Conservation (phyloP, 2,797 vertebrate species). For the Eurystomus glaucurus region DNA sequence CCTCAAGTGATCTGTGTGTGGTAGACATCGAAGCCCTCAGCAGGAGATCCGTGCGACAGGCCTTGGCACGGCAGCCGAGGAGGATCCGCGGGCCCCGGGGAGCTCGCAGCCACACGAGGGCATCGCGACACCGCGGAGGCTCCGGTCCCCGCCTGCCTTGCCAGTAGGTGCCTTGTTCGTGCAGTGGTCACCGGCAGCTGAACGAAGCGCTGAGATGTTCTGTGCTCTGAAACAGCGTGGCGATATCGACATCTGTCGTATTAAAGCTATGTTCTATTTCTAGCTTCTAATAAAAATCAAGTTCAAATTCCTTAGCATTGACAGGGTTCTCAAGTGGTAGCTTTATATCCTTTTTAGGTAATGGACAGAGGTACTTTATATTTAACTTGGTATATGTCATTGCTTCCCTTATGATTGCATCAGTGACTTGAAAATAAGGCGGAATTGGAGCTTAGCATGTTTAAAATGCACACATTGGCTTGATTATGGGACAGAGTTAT, state of each 20-base stretch:
- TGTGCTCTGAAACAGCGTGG: fast-evolving
- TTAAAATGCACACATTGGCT: background rate
- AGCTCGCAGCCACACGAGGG: background rate
- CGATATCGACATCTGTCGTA: background rate
- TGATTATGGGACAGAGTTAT: fast-evolving
- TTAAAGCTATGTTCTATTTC: background rate
- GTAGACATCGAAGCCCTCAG: fast-evolving
- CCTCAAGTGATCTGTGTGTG: fast-evolving
- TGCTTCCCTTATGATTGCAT: background rate
- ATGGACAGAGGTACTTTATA: background rate
- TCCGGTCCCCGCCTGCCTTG: background rate
- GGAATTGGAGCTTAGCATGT: background rate
- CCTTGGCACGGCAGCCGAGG: background rate
- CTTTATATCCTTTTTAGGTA: background rate
- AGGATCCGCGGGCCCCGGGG: background rate
- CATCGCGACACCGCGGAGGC: background rate
- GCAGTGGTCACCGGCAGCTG: background rate
- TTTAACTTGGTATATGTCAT: background rate
- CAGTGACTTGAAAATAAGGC: background rate
- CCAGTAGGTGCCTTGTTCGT: too few relatives aligned
- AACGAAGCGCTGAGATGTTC: fast-evolving
- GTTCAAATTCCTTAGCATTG: fast-evolving
- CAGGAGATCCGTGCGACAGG: background rate
- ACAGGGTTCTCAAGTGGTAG: background rate
- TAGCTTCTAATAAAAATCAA: background rate